Evolutionary conservation across 2,888 invertebrate genomes (phyloP).

Genomic region (Podabrus alpinus): DNA sequence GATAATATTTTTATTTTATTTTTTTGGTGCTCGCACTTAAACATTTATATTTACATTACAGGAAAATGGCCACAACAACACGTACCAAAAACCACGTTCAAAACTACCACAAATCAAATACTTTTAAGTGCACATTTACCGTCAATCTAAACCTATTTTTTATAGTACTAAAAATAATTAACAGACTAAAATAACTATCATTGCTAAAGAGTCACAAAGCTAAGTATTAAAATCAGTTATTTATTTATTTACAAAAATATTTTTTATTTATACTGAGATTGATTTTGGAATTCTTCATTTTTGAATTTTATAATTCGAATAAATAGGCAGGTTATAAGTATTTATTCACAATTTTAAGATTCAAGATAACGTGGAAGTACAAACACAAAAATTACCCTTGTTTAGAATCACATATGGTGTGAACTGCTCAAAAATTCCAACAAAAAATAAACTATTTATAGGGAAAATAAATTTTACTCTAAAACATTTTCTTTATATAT

Average conservation of each 20-base stretch:
- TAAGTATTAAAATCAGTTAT: conserved; percentile 6
- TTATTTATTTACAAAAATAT: conserved; percentile 3
- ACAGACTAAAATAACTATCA: conserved; percentile 16
- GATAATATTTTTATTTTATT: conserved; percentile 6
- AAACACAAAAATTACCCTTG: not conserved
- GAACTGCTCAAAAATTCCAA: not conserved
- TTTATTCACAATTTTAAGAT: not conserved
- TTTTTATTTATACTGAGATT: conserved; percentile 4
- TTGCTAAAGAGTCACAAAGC: conserved; percentile 2
- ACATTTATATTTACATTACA: conserved; percentile 7
- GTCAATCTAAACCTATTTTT: conserved; percentile 14
- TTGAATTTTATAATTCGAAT: not conserved
- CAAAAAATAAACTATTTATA: not conserved
- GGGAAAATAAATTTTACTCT: not conserved
- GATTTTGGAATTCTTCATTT: not conserved
- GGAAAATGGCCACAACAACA: conserved; percentile 22
- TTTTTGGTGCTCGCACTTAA: conserved; percentile 19
- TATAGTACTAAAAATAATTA: conserved; percentile 24
- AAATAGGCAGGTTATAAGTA: not conserved
- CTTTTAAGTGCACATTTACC: conserved; percentile 12
- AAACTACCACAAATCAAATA: conserved; percentile 22
- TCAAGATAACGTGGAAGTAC: not conserved
- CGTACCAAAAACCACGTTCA: conserved; percentile 22
- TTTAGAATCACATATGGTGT: not conserved
- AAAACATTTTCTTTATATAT: not conserved